Percentiles rank a stretch among this genome's conserved stretches.
Evolutionary conservation across 2,113 vertebrate genomes (phyloP).

Genomic region (Scomber japonicus): DNA sequence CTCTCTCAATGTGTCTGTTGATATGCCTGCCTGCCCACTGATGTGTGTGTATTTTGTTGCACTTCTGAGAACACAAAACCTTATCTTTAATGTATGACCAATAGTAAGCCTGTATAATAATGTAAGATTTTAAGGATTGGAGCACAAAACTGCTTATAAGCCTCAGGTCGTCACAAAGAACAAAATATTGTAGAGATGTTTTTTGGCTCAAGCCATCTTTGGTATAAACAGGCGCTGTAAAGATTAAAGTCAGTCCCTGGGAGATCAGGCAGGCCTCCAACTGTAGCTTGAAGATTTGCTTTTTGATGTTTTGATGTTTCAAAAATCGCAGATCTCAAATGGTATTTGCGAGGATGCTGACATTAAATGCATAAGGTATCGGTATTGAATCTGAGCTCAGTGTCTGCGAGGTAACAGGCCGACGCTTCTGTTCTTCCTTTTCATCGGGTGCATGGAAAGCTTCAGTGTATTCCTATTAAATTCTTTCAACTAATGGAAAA

Average conservation of each 20-base stretch:
- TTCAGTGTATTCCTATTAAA: conserved; percentile 24
- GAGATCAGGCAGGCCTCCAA: conserved; percentile 68
- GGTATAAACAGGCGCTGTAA: conserved; percentile 61
- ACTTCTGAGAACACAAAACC: conserved; percentile 27
- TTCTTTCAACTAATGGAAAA: conserved; percentile 23
- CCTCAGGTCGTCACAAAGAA: conserved; percentile 65
- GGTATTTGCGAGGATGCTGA: conserved; percentile 66
- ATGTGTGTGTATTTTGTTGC: conserved; percentile 41
- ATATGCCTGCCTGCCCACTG: background rate
- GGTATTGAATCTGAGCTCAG: conserved; percentile 52
- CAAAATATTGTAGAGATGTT: conserved; percentile 55
- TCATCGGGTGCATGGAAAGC: background rate
- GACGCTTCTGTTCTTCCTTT: conserved; percentile 5
- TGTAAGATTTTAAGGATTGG: conserved; percentile 61
- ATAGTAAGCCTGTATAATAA: conserved; percentile 62
- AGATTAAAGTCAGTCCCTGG: conserved; percentile 76
- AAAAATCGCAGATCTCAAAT: conserved; percentile 64
- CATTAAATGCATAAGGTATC: conserved; percentile 61
- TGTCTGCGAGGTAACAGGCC: conserved; percentile 46
- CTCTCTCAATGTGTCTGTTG: conserved; percentile 17
- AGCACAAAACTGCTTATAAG: conserved; percentile 49
- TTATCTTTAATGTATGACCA: conserved; percentile 68
- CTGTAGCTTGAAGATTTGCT: conserved; percentile 63
- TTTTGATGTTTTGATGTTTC: conserved; percentile 74
- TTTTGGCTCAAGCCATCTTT: conserved; percentile 61